Evolutionary conservation across 2,888 invertebrate species (phyloP).

Genomic region (Seladonia tumulorum): DNA sequence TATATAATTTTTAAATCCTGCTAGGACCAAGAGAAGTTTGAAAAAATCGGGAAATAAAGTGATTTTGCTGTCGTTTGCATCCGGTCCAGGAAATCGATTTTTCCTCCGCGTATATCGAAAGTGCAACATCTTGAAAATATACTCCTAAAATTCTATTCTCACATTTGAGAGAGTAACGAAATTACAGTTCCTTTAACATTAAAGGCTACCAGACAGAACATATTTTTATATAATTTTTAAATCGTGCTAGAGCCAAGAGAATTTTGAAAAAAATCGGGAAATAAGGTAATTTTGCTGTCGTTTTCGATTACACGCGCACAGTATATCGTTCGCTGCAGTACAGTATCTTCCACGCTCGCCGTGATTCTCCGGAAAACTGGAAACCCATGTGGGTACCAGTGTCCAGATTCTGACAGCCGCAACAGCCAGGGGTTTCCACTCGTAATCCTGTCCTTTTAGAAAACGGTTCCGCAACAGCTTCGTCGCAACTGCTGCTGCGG

Average conservation of each 20-base stretch:
- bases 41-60: no score
- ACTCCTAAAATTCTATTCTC: no score
- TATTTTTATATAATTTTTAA: no score
- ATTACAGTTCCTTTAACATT: no score
- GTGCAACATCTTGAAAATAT: no score
- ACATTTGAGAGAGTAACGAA: no score
- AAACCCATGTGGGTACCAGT: constrained; percentile 6
- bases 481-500: not conserved
- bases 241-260: no score
- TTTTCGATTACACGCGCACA: not conserved
- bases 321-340: not conserved
- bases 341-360: not conserved
- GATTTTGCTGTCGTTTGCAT: not conserved
- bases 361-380: not conserved
- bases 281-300: not conserved
- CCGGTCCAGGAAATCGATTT: not conserved
- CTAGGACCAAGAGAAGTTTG: no score
- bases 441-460: constrained; percentile 1
- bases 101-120: not conserved
- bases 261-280: no score
- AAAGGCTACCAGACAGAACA: no score
- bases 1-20: no score
- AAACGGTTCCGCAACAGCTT: not conserved
- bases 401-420: constrained; percentile 3
- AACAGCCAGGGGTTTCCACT: not conserved